Conservation (phyloP, 1,140 invertebrate genomes). For the Chironomus tepperi region DNA sequence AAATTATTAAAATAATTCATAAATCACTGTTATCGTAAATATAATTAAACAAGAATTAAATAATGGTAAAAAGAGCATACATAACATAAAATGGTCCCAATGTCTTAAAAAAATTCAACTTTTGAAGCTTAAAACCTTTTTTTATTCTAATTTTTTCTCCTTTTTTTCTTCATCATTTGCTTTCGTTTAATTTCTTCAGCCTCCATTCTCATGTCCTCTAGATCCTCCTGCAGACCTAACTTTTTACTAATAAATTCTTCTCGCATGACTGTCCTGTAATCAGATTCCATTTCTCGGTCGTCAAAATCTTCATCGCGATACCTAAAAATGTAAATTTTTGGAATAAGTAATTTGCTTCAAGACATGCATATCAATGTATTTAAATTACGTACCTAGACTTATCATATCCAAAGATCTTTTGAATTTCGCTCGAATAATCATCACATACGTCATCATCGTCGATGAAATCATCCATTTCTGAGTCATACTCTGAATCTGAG, state of each 20-base stretch:
- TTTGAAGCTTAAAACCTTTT: too few relatives aligned
- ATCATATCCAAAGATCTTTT: slow-evolving; percentile 85
- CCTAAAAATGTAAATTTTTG: slow-evolving; percentile 36
- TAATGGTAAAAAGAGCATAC: too few relatives aligned
- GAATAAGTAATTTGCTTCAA: neutral
- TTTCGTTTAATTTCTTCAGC: slow-evolving; percentile 57
- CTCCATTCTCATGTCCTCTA: slow-evolving; percentile 69
- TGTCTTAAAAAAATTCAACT: too few relatives aligned
- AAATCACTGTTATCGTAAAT: neutral
- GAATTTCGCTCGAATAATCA: slow-evolving; percentile 75
- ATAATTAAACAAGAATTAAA: neutral
- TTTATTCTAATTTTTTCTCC: neutral
- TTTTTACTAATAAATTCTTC: slow-evolving; percentile 79
- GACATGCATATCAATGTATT: neutral
- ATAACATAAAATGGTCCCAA: too few relatives aligned
- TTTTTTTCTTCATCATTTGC: slow-evolving; percentile 44
- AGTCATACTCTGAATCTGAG: slow-evolving; percentile 75
- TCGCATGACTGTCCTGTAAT: slow-evolving; percentile 69
- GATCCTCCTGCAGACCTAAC: slow-evolving; percentile 73
- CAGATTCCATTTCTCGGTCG: slow-evolving; percentile 74
- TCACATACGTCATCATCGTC: slow-evolving; percentile 63
- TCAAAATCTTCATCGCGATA: slow-evolving; percentile 58
- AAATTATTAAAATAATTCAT: neutral
- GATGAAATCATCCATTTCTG: slow-evolving; percentile 86
- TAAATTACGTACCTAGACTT: slow-evolving; percentile 51